Base-by-base conservation (phyloP, 1,140 invertebrate genomes). In the Xylocopa sonorina region DNA sequence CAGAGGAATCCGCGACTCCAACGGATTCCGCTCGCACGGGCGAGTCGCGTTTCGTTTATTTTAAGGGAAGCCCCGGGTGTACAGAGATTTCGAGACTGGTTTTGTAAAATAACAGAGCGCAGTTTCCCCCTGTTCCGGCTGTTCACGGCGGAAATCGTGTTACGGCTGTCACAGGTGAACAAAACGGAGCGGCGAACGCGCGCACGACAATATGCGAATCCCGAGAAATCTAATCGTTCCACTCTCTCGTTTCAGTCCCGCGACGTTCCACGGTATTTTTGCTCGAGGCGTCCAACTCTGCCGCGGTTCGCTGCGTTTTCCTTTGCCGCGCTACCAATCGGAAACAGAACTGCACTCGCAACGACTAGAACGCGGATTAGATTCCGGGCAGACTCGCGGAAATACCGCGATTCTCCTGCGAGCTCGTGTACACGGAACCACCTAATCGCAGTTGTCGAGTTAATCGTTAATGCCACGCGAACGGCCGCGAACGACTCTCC, bases 181-280 rank as follows among this genome's bases (percentile, higher is more conserved):
- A 41, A 32, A 74, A 50, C 50, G 32, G 24, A 18, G n/a, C 46
- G 34, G 18, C 51, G n/a, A 16, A 1, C 12, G 3, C 27, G 62
- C 18, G 55, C 57, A 34, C 50, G 38, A 48, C 43, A 41, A 71
- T 50, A 34, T n/a, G 27, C 32, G 7, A 50, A 81, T 63, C 6
- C 66, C 32, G 58, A n/a, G 43, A 41, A 71, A 67, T 83, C 62
- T 68, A 83, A 51, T 81, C n/a, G 32, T n/a, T 21, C 41, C 50
- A 58, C 58, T 34, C 27, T 55, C 60, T 34, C 43, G 43, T 43
- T 57, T n/a, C n/a, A n/a, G 34, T 77, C 76, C 64, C 71, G 50
- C 76, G 64, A 43, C 29, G 38, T 6, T 9, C 34, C 5, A 10
- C 24, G 46, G 48, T 82, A 60, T 68, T 50, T 83, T 66, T 46